Evolutionary conservation across 2,797 vertebrate genomes (phyloP).

Genomic region (Clangula hyemalis): DNA sequence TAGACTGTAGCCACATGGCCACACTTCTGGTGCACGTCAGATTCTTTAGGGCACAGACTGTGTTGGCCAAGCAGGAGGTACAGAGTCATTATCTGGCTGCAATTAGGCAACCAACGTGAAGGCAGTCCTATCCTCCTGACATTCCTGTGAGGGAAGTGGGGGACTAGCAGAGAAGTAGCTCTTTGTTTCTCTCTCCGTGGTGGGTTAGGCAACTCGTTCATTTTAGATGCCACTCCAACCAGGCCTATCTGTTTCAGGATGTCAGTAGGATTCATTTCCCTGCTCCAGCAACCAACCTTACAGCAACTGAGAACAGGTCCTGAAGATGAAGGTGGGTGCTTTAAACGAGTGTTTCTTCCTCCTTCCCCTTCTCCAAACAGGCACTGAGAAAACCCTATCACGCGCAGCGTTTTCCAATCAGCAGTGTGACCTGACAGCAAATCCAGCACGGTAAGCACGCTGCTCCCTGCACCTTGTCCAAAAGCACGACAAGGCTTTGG

Average conservation of each 20-base stretch:
- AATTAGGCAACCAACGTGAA: not conserved
- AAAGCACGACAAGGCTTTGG: not conserved
- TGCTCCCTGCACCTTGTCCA: not conserved
- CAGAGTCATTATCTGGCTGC: not conserved
- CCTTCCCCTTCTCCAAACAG: not conserved
- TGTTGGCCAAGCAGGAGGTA: not conserved
- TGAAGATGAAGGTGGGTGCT: slow-evolving; percentile 9
- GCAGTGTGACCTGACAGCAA: not conserved
- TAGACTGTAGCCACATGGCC: not conserved
- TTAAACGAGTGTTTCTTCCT: not conserved
- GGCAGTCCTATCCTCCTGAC: not conserved
- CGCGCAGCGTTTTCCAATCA: not conserved
- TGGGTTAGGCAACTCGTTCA: not conserved
- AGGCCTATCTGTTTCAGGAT: slow-evolving; percentile 30
- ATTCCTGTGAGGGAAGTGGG: not conserved
- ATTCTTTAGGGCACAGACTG: not conserved
- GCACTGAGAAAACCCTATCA: not conserved
- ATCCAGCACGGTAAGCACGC: not conserved
- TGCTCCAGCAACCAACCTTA: not conserved
- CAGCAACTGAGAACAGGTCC: not conserved
- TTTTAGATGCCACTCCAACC: not conserved
- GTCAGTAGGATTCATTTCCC: slow-evolving; percentile 18
- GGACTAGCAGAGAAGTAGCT: not conserved
- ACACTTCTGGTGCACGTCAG: not conserved
- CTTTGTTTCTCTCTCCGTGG: not conserved